phyloP scores from a whole-genome alignment of 2,888 invertebrate genomes.

The Nemotelus pantherinus region DNA sequence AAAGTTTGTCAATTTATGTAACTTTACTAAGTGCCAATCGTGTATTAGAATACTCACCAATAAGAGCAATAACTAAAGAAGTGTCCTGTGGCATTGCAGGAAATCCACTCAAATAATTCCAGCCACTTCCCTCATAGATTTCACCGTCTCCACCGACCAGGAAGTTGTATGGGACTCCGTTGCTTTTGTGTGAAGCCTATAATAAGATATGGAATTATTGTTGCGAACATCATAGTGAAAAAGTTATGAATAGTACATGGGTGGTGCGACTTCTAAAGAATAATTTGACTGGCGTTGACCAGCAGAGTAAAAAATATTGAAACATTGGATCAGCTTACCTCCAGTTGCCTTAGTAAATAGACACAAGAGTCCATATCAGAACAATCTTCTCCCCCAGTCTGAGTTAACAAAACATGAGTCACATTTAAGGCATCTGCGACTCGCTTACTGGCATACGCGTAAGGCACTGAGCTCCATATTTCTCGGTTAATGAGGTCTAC shows the following conservation, averaged over 20 bases:
- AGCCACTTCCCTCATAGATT: constrained; percentile 66
- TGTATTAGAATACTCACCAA: constrained; percentile 59
- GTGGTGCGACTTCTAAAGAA: not conserved
- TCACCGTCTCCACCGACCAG: constrained; percentile 66
- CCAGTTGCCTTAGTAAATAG: constrained; percentile 61
- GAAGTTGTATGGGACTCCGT: constrained; percentile 65
- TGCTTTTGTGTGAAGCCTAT: constrained; percentile 26
- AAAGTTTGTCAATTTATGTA: not conserved
- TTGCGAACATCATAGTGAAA: no score
- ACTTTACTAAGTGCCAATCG: not conserved
- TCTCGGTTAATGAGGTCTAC: constrained; percentile 59
- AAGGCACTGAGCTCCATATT: constrained; percentile 56
- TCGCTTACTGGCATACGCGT: constrained; percentile 45
- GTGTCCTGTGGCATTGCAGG: constrained; percentile 53
- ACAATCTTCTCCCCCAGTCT: constrained; percentile 65
- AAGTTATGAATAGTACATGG: constrained; percentile 7
- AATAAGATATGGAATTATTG: no score
- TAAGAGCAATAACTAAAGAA: constrained; percentile 64
- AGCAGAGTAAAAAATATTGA: not conserved
- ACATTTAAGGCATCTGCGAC: constrained; percentile 56
- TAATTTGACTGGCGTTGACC: not conserved
- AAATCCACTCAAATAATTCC: constrained; percentile 62
- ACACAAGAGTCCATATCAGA: constrained; percentile 59
- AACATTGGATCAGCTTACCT: constrained; percentile 59
- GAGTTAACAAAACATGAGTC: constrained; percentile 63